Evolutionary conservation across 2,113 vertebrate species (phyloP).

Genomic region (Conger conger): DNA sequence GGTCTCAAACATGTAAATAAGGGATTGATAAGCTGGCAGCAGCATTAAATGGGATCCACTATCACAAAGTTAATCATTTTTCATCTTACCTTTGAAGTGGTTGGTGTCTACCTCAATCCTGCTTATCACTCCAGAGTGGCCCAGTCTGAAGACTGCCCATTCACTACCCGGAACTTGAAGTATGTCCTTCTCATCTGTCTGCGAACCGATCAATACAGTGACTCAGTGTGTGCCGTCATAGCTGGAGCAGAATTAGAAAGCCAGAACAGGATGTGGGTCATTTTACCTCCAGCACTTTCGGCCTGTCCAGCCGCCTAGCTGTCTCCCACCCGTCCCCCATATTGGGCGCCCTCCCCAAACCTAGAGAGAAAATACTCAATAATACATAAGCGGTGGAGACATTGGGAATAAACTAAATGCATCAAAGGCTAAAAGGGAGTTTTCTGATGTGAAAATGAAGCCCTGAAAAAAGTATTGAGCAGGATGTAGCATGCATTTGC

Average conservation of each 20-base stretch:
- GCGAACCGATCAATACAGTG: constrained; percentile 19
- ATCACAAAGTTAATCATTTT: background rate
- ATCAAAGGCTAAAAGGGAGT: background rate
- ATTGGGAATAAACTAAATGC: background rate
- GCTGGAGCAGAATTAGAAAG: background rate
- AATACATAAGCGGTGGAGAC: background rate
- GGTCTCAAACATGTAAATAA: background rate
- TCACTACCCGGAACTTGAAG: constrained; percentile 72
- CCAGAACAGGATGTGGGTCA: background rate
- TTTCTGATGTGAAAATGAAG: background rate
- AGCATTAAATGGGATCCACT: background rate
- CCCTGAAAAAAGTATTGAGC: background rate
- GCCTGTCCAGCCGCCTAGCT: constrained; percentile 73
- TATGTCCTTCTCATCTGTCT: constrained; percentile 66
- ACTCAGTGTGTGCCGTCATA: background rate
- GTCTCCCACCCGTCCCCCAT: constrained; percentile 84
- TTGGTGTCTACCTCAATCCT: constrained; percentile 77
- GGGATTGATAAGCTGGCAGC: background rate
- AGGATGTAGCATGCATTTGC: background rate
- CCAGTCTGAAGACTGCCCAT: constrained; percentile 79
- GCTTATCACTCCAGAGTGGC: constrained; percentile 70
- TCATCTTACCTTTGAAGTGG: constrained; percentile 78
- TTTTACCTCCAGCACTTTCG: constrained; percentile 67
- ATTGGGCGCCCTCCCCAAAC: constrained; percentile 62
- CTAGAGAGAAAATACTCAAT: constrained; percentile 50